A percentile compares a stretch with the other conserved stretches of the same genome.
These are phyloP conservation scores for Drosophila elegans DNA, from an alignment of 1,140 invertebrate species.

Conservation along the genomic window DNA sequence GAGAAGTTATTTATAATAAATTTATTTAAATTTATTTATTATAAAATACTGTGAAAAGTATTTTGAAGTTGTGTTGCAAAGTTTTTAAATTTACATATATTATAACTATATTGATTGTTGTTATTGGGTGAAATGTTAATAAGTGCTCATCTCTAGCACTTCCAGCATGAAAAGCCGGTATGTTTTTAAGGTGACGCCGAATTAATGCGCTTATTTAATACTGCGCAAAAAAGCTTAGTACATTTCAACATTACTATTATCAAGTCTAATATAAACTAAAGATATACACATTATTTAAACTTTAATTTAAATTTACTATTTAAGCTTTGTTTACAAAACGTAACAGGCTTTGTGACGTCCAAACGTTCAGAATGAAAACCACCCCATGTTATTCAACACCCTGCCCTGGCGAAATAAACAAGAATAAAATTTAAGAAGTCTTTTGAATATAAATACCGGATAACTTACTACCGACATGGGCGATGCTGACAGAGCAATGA, in stretches of 20 bases:
- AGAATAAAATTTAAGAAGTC: slow-evolving; percentile 29
- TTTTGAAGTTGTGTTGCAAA: neutral
- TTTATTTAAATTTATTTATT: no score
- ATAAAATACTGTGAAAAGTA: no score
- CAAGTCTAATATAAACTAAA: no score
- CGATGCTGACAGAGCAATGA: slow-evolving; percentile 56
- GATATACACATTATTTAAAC: no score
- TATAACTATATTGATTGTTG: no score
- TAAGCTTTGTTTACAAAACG: neutral
- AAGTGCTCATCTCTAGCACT: slow-evolving; percentile 9
- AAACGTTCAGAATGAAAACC: neutral
- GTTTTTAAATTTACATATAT: no score
- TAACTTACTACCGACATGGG: slow-evolving; percentile 48
- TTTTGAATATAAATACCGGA: slow-evolving; percentile 7
- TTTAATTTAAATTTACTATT: no score
- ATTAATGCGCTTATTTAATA: no score
- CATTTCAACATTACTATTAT: no score
- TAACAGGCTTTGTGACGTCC: neutral
- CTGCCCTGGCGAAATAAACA: slow-evolving; percentile 35
- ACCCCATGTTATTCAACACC: slow-evolving; percentile 9
- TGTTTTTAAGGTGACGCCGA: slow-evolving; percentile 8
- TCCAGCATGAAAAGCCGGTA: neutral
- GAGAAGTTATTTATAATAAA: no score
- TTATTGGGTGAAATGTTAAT: no score
- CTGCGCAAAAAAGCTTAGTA: no score